Evolutionary conservation across 1,140 invertebrate genomes (phyloP), one percentile per base, ranked within the genome.

Genomic region (Sweltsa coloradensis): DNA sequence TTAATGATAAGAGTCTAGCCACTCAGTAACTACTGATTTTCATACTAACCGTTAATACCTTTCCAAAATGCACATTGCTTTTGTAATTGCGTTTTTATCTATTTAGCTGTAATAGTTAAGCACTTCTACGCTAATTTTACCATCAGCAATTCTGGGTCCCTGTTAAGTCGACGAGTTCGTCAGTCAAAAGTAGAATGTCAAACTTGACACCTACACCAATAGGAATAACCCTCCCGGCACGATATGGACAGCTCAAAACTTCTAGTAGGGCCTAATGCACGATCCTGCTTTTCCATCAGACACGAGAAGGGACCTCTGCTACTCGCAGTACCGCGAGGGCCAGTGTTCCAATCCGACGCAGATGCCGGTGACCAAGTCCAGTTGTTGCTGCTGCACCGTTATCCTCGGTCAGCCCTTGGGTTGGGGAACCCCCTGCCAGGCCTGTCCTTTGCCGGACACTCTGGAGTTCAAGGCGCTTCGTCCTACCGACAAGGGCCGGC

Each of bases 341-440:
- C 74, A 81, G 46, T 93, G 89, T 58, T 73, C 76, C 7, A 83
- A 81, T 53, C 86, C 87, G 1, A 83, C 83, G 0, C 70, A 71
- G 1, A 75, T 73, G 0, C 76, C 83, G 1, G 81, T 90, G 4
- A 87, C 88, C 0, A 83, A 85, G 59, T 90, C 87, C 3, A 79
- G 79, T 55, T 93, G 89, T 53, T 89, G 85, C 56, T 93, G 89
- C 57, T 89, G 85, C 60, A 78, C 82, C 1, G 76, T 81, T 2
- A 76, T 78, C 19, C 57, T 74, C 34, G 79, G 78, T 5, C 72
- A 81, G 45, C 76, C 78, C 0, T 73, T 83, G 62, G 87, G 81
- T 9, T 93, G 88, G 88, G 89, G 89, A 13, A 80, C 77, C 2
- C 78, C 72, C 2, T 92, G 88, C 64, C 76, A 84, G 55, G 65